Evolutionary conservation across 92 coral and sea anemone species (phyloP), one percentile per base, ranked within the genome.

Genomic region (Desmophyllum pertusum): DNA sequence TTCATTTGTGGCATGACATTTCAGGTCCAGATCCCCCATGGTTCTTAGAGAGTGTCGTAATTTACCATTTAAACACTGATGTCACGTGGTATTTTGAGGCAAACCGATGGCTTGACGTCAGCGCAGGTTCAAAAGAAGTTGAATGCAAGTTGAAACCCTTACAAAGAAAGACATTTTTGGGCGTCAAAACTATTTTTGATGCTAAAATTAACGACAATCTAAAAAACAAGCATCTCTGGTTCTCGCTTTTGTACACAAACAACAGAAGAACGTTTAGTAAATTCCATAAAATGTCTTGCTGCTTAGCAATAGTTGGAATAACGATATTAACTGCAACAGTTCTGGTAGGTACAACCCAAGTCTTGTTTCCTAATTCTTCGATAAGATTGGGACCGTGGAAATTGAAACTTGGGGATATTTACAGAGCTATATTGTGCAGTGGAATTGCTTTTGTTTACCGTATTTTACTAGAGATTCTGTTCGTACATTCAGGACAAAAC

Each of bases 1-100:
- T 92, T 23, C 92, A 89, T 29, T n/a, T 92, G 23, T 92, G 95
- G 92, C 95, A 92, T 45, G 95, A 92, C 50, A 85, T 92, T 27
- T 81, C 92, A 15, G 95, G 92, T 13, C 95, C 95, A 25, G 52
- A 73, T 62, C 95, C 95, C 9, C 73, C 95, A 52, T 92, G 95
- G 95, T 92, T 81, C 76, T 84, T 92, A 35, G 95, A 89, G 67
- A 62, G 86, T 37, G 92, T 92, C 30, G 74, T 89, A 23, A 77
- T 92, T 64, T 92, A 88, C 48, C 95, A 92, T 79, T 70, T 92
- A 3, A 92, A 89, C 62, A 85, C 92, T n/a, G 83, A 88, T 17
- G 78, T 89, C 52, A 72, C 88, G 83, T 92, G 95, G 95, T 71
- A 85, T 75, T 92, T 92, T 75, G 90, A 82, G 39, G 92, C 73